These are phyloP conservation scores for Cyclina sinensis DNA, from an alignment of 1,140 invertebrate species.

Conservation along the genomic window DNA sequence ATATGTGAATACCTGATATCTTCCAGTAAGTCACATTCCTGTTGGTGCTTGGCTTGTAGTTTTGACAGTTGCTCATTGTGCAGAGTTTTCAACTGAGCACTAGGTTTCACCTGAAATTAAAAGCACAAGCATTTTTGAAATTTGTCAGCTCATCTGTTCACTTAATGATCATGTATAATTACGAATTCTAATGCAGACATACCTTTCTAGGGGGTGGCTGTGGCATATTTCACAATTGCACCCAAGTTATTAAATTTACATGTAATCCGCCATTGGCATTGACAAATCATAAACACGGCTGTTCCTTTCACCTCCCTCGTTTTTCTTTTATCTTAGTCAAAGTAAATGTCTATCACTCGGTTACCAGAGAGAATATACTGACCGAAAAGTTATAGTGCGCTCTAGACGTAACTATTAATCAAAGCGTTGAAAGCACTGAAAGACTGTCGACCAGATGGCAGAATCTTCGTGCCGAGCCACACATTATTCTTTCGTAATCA, in stretches of 20 bases:
- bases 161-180: slow-evolving; percentile 15
- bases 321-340: neutral
- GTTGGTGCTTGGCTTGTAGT: slow-evolving; percentile 97
- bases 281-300: slow-evolving; percentile 66
- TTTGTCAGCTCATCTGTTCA: neutral
- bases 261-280: slow-evolving; percentile 71
- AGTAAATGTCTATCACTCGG: slow-evolving; percentile 1
- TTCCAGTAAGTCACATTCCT: slow-evolving; percentile 97
- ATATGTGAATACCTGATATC: slow-evolving; percentile 91
- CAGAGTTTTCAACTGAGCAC: slow-evolving; percentile 94
- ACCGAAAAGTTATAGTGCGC: no score
- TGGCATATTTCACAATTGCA: slow-evolving; percentile 57
- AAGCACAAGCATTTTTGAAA: slow-evolving; percentile 23
- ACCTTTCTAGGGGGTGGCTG: slow-evolving; percentile 84
- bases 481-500: no score
- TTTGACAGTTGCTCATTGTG: slow-evolving; percentile 97
- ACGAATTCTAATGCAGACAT: slow-evolving; percentile 4
- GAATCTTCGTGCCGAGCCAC: no score
- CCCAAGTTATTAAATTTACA: slow-evolving; percentile 35
- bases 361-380: neutral
- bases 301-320: slow-evolving; percentile 66
- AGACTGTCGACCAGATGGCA: no score
- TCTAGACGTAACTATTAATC: no score
- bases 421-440: no score
- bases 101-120: slow-evolving; percentile 91